phyloP scores from a whole-genome alignment of 1,140 invertebrate genomes.

The Leptonema lineaticorne region DNA sequence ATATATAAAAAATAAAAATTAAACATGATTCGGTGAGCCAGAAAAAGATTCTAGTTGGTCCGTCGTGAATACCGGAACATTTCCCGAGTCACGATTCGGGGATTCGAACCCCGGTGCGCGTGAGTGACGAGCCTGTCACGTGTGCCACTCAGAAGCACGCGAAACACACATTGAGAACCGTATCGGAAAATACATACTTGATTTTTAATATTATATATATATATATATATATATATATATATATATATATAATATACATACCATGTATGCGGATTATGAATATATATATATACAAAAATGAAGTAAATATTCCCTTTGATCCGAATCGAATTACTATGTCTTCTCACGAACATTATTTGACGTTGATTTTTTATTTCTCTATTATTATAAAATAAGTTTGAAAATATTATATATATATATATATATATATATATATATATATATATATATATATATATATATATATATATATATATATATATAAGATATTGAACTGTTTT shows the following conservation, averaged over 20 bases:
- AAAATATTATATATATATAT: neutral
- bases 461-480: neutral
- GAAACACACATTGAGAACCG: constrained; percentile 4
- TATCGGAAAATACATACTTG: too few species aligned
- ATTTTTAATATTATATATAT: too few species aligned
- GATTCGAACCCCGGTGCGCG: constrained; percentile 1
- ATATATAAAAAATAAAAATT: too few species aligned
- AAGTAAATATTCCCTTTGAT: too few species aligned
- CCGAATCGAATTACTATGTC: neutral
- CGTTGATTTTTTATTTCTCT: neutral
- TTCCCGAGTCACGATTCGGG: constrained; percentile 15
- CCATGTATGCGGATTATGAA: too few species aligned
- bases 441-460: neutral
- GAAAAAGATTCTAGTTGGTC: too few species aligned
- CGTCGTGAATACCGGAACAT: constrained; percentile 27
- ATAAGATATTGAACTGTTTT: too few species aligned
- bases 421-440: neutral
- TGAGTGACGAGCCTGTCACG: constrained; percentile 29
- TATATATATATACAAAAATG: too few species aligned
- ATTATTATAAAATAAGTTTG: neutral
- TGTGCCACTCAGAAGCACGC: neutral
- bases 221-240: too few species aligned
- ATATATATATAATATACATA: too few species aligned
- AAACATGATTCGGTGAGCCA: too few species aligned
- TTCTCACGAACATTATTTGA: neutral